Percentiles rank a stretch among this genome's conserved stretches.
phyloP scores from a whole-genome alignment of 2,113 vertebrate species.

The Grammomys dolichurus region DNA sequence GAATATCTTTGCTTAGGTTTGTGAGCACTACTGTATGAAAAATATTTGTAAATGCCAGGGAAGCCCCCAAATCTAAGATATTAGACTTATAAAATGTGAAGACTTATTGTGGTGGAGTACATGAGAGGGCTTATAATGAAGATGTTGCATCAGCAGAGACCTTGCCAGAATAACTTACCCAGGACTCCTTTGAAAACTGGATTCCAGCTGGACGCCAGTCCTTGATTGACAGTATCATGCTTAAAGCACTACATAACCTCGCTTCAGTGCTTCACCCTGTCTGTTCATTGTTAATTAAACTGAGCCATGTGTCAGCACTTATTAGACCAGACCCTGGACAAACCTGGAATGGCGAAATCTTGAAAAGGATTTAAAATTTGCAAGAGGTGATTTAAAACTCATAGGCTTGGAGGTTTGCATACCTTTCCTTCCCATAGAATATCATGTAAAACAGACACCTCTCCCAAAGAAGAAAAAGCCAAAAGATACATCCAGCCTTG shows the following conservation, averaged over 20 bases:
- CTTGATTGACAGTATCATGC: slow-evolving; percentile 52
- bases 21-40: neutral
- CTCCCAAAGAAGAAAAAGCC: slow-evolving; percentile 44
- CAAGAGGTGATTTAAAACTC: slow-evolving; percentile 64
- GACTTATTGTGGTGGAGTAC: slow-evolving; percentile 32
- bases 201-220: neutral
- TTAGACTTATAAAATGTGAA: slow-evolving; percentile 34
- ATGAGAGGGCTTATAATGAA: slow-evolving; percentile 40
- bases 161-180: slow-evolving; percentile 32
- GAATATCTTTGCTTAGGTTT: neutral
- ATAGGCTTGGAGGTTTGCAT: slow-evolving; percentile 35
- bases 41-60: slow-evolving; percentile 34
- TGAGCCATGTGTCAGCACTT: slow-evolving; percentile 65
- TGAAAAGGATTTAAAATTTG: slow-evolving; percentile 43
- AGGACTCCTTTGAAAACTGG: slow-evolving; percentile 53
- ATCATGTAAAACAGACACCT: slow-evolving; percentile 51
- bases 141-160: slow-evolving; percentile 42
- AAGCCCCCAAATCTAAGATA: slow-evolving; percentile 26
- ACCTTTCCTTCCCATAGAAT: slow-evolving; percentile 44
- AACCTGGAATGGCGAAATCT: slow-evolving; percentile 26
- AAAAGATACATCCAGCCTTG: slow-evolving; percentile 56
- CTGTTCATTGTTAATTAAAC: slow-evolving; percentile 73
- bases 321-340: slow-evolving; percentile 64
- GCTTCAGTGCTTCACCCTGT: slow-evolving; percentile 44
- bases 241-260: neutral